Conservation (phyloP, 1,140 invertebrate genomes). For the Coptotermes formosanus region DNA sequence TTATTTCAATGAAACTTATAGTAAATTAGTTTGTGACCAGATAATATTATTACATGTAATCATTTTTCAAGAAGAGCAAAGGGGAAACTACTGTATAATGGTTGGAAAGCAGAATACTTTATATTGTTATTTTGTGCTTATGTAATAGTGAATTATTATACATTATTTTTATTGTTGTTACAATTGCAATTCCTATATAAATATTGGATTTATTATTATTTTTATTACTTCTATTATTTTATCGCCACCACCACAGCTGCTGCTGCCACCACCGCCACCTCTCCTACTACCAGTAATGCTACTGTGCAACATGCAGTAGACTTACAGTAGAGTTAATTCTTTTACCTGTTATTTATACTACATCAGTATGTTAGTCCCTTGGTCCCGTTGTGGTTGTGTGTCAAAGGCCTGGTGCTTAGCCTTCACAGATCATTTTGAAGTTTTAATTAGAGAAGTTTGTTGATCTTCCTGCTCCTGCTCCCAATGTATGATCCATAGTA, state of each 20-base stretch:
- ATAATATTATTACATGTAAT: conserved; percentile 27
- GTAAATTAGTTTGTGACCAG: conserved; percentile 25
- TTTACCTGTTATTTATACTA: not conserved
- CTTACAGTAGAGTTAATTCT: not conserved
- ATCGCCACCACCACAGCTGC: not conserved
- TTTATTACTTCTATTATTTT: conserved; percentile 18
- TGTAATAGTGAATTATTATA: conserved; percentile 3
- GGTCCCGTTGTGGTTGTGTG: not conserved
- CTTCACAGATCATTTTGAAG: no score
- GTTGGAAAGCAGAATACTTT: conserved; percentile 34
- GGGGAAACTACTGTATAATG: conserved; percentile 20
- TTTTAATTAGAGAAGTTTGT: no score
- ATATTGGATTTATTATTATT: not conserved
- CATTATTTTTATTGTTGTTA: conserved; percentile 18
- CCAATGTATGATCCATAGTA: no score
- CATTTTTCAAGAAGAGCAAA: not conserved
- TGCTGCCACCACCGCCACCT: not conserved
- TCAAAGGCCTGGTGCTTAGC: no score
- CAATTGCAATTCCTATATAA: conserved; percentile 12
- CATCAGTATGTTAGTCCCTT: not conserved
- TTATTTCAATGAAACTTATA: conserved; percentile 31
- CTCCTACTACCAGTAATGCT: not conserved
- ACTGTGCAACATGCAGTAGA: not conserved
- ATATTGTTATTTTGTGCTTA: conserved; percentile 20
- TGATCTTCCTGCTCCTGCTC: no score